phyloP scores from a whole-genome alignment of 92 coral and sea anemone genomes.

The Galaxea fascicularis region DNA sequence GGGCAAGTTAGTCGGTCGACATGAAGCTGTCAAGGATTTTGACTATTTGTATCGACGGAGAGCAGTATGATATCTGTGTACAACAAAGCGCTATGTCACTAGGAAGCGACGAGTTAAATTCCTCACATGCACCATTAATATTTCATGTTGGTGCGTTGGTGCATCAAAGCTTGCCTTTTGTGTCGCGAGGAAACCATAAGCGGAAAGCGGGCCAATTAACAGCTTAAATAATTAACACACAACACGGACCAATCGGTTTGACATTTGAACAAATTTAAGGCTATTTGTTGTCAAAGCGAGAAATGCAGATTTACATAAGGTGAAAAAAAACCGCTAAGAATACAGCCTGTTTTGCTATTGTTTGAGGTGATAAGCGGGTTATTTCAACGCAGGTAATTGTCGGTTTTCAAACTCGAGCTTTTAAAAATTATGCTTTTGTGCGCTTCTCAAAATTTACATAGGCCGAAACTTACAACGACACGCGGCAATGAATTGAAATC shows the following conservation, averaged over 20 bases:
- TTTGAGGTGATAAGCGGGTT: neutral
- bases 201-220: constrained; percentile 41
- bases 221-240: constrained; percentile 60
- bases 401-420: too few relatives aligned
- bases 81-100: constrained; percentile 17
- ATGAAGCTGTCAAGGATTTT: neutral
- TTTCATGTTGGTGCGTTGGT: constrained; percentile 17
- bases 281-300: constrained; percentile 24
- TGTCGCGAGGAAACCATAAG: constrained; percentile 23
- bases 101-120: constrained; percentile 39
- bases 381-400: neutral
- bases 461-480: neutral
- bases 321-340: constrained; percentile 9
- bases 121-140: constrained; percentile 35
- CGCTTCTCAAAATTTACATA: too few relatives aligned
- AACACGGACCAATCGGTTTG: constrained; percentile 32
- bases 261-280: constrained; percentile 15
- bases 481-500: neutral
- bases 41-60: constrained; percentile 3
- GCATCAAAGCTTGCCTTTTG: constrained; percentile 36
- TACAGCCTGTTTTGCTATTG: neutral
- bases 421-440: neutral
- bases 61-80: neutral
- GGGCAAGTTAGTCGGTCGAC: neutral
- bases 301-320: constrained; percentile 37